phyloP scores from a whole-genome alignment of 2,888 invertebrate genomes.

The Neoitamus cyanurus region DNA sequence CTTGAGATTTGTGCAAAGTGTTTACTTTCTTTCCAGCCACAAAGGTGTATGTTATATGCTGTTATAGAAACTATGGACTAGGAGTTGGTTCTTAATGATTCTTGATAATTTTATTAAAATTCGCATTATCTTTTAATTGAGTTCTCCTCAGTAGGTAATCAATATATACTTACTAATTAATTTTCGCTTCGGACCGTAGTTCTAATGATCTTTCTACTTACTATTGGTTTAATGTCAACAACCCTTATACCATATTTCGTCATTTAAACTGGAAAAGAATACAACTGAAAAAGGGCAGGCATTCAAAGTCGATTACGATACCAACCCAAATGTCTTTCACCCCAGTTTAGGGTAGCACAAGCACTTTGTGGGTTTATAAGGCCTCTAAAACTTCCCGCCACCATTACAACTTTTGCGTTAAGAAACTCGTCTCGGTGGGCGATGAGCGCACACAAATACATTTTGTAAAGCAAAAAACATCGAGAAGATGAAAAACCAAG shows the following conservation, averaged over 20 bases:
- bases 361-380: not conserved
- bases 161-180: no score
- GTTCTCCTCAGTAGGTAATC: not conserved
- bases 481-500: slow-evolving; percentile 26
- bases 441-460: not conserved
- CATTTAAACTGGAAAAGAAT: not conserved
- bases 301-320: slow-evolving; percentile 4
- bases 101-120: not conserved
- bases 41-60: no score
- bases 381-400: slow-evolving; percentile 4
- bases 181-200: not conserved
- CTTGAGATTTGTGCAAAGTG: not conserved
- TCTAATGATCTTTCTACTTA: not conserved
- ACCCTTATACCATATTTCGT: not conserved
- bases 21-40: not conserved
- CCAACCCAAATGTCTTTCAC: not conserved
- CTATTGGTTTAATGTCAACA: not conserved
- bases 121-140: not conserved
- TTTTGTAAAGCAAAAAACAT: not conserved
- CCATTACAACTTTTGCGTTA: not conserved
- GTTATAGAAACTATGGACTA: no score
- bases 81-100: not conserved
- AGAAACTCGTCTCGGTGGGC: not conserved
- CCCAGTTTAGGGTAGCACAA: not conserved
- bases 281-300: not conserved